phyloP scores from a whole-genome alignment of 2,888 invertebrate genomes.

The Clivina fossor region DNA sequence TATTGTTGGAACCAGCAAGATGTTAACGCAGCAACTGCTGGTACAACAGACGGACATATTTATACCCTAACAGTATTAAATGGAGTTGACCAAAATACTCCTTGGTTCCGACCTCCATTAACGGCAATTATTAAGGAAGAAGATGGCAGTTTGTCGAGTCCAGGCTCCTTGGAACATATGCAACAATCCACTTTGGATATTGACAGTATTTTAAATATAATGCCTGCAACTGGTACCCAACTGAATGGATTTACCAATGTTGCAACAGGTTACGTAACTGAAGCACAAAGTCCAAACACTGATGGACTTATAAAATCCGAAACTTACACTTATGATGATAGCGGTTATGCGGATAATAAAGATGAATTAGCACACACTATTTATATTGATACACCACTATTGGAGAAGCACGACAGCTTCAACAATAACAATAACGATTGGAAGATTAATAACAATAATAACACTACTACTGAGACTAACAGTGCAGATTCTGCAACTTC shows the following conservation, averaged over 20 bases:
- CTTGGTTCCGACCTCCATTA: conserved; percentile 60
- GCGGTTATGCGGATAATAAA: conserved; percentile 70
- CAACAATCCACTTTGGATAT: conserved; percentile 69
- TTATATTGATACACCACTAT: conserved; percentile 58
- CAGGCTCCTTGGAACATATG: conserved; percentile 59
- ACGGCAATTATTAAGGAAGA: conserved; percentile 66
- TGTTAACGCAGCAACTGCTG: conserved; percentile 49
- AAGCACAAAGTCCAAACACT: conserved; percentile 58
- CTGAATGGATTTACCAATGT: conserved; percentile 63
- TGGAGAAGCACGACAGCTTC: conserved; percentile 59
- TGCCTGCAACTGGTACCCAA: conserved; percentile 60
- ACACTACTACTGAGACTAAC: conserved; percentile 47
- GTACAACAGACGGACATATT: conserved; percentile 78
- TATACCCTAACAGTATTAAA: conserved; percentile 85
- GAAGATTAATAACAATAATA: conserved; percentile 75
- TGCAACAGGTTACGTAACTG: conserved; percentile 55
- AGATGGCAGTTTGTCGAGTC: conserved; percentile 64
- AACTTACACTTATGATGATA: conserved; percentile 75
- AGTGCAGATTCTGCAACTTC: conserved; percentile 39
- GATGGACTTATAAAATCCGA: conserved; percentile 70
- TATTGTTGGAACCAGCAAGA: conserved; percentile 76
- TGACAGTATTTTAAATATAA: conserved; percentile 77
- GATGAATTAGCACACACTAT: conserved; percentile 55
- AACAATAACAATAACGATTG: conserved; percentile 81
- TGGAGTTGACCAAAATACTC: conserved; percentile 61